Conservation (phyloP, 1,140 invertebrate genomes). For the Drosophila lacertosa region DNA sequence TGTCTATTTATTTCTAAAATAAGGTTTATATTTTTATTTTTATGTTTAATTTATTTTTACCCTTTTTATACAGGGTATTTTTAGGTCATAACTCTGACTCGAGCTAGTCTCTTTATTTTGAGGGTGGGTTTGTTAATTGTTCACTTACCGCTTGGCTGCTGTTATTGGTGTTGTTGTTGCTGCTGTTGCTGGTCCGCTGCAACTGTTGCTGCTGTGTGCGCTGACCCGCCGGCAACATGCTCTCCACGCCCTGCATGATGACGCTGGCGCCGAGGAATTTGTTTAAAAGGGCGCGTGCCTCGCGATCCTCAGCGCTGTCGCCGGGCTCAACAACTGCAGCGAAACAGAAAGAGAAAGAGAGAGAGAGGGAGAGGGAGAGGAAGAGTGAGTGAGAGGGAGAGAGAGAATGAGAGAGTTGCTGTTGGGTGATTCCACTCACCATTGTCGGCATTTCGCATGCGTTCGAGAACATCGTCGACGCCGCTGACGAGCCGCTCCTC, state of each 20-base stretch:
- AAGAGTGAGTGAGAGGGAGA: conserved; percentile 12
- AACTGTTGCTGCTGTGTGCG: conserved; percentile 18
- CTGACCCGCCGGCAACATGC: conserved; percentile 65
- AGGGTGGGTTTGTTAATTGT: conserved; percentile 15
- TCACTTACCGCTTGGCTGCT: conserved; percentile 67
- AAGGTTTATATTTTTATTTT: not conserved
- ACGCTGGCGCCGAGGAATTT: conserved; percentile 92
- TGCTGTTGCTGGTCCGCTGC: conserved; percentile 30
- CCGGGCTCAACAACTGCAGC: conserved; percentile 86
- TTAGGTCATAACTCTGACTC: not conserved
- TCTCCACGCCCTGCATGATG: conserved; percentile 86
- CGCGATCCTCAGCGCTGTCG: conserved; percentile 87
- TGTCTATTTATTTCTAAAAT: not conserved
- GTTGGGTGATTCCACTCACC: conserved; percentile 84
- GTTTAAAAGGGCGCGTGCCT: conserved; percentile 90
- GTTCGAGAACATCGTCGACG: conserved; percentile 89
- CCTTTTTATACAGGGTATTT: not conserved
- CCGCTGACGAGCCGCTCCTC: conserved; percentile 87
- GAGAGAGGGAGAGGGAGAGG: conserved; percentile 2
- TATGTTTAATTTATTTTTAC: too few species aligned
- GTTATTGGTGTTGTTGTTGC: conserved; percentile 31
- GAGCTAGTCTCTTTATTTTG: conserved; percentile 4
- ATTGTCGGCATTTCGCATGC: conserved; percentile 90
- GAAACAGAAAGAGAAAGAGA: conserved; percentile 7
- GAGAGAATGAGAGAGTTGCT: not conserved